Evolutionary conservation across 2,113 vertebrate species (phyloP).

Genomic region (Cryptoleucopteryx plumbea): DNA sequence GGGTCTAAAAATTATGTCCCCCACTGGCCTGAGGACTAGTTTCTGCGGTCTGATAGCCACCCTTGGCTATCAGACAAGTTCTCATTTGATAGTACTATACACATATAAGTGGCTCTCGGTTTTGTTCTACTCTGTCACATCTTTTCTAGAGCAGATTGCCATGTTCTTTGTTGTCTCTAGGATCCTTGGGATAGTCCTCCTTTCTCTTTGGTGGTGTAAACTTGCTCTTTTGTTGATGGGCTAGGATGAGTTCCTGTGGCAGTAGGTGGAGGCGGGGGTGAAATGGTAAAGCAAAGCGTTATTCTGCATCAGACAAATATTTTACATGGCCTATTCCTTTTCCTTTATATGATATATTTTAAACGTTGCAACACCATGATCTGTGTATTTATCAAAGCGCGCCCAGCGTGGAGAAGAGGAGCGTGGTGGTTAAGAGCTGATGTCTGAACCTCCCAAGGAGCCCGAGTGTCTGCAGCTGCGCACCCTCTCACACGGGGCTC

Average conservation of each 20-base stretch:
- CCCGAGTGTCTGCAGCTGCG: neutral
- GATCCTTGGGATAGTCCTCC: neutral
- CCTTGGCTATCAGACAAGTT: neutral
- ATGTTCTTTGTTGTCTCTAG: neutral
- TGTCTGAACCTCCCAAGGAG: neutral
- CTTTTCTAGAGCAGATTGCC: neutral
- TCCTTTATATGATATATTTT: neutral
- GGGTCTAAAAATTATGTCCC: neutral
- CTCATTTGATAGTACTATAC: neutral
- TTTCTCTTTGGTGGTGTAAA: neutral
- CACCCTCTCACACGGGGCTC: neutral
- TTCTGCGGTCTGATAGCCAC: neutral
- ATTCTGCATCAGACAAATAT: neutral
- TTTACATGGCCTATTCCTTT: neutral
- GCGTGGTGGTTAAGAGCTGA: neutral
- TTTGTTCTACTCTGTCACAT: neutral
- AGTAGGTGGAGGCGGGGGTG: neutral
- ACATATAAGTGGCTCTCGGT: rapidly evolving
- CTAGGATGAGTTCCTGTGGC: neutral
- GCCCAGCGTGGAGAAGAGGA: neutral
- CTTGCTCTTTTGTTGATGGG: neutral
- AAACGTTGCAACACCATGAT: neutral
- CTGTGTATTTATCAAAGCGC: neutral
- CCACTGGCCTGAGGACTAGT: neutral
- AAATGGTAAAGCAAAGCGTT: neutral